Base-by-base conservation (phyloP, 2,797 vertebrate species). In the Protonibea diacanthus region DNA sequence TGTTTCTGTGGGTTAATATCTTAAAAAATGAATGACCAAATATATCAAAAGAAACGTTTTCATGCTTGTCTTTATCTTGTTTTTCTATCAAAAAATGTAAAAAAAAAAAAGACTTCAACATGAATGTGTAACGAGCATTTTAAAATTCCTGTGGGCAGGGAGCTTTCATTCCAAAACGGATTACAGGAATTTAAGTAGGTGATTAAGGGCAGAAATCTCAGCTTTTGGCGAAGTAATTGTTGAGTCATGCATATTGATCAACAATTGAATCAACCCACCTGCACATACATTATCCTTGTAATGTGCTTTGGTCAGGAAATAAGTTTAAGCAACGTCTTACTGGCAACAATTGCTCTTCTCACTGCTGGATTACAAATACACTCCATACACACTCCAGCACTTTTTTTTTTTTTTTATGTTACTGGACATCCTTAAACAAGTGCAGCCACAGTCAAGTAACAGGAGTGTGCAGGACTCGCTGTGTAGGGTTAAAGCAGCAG, bases 401-500 rank as follows among this genome's bases (percentile, higher is more conserved):
- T 42, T 29, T 42, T 14, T 60, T 5, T 27, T 27, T 27, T 27
- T n/a, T n/a, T n/a, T n/a, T n/a, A 33, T 55, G 44, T 60, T 21
- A 42, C 8, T 8, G 8, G 38, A 58, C 0, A 40, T 48, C 66
- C 33, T 74, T 58, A 67, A 78, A 80, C 63, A 78, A 61, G 48
- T 62, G 57, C 59, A 63, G 58, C 51, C 71, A 57, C 60, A 42
- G 44, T n/a, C 0, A 55, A 27, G 33, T 17, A 59, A 45, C 47
- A 20, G 47, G 48, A 58, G 67, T 40, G 40, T 74, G 70, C n/a
- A 6, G 17, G 48, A 57, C 33, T 55, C 38, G 64, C 66, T 80
- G 71, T 71, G 66, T 61, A 55, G 63, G 69, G 84, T 83, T 83
- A 77, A 67, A 21, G 56, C 40, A 45, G 76, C 56, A 55, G 25